Evolutionary conservation across 37 sponge, comb jelly and placozoan genomes (phyloP).

Genomic region (Petrosia ficiformis): DNA sequence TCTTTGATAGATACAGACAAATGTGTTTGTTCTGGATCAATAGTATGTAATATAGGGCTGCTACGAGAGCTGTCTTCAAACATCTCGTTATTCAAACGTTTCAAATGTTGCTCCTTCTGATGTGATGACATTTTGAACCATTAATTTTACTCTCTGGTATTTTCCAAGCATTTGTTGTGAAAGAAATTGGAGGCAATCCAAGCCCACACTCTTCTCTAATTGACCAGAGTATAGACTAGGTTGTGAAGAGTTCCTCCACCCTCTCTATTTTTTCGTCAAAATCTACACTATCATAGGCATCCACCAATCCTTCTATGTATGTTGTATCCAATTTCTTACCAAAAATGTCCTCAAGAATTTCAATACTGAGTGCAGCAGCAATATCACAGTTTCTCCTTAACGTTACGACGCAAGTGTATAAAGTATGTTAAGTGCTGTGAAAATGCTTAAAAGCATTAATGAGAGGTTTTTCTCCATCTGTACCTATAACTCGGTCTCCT

Average conservation of each 20-base stretch:
- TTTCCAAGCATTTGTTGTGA: slow-evolving; percentile 11
- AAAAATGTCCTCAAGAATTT: slow-evolving; percentile 37
- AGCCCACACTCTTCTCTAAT: slow-evolving; percentile 18
- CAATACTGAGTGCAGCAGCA: neutral
- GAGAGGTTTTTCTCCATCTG: slow-evolving; percentile 44
- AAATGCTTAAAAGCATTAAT: slow-evolving; percentile 37
- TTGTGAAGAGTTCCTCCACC: neutral
- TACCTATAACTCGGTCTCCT: slow-evolving; percentile 42
- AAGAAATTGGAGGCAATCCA: slow-evolving; percentile 39
- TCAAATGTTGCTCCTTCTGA: slow-evolving; percentile 22
- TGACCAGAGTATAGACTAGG: slow-evolving; percentile 10
- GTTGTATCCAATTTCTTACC: slow-evolving; percentile 15
- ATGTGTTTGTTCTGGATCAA: too few relatives aligned
- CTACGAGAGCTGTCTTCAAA: too few relatives aligned
- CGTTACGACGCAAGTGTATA: slow-evolving; percentile 32
- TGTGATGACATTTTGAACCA: slow-evolving; percentile 39
- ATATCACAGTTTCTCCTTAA: slow-evolving; percentile 33
- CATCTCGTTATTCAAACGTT: neutral
- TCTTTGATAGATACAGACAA: too few relatives aligned
- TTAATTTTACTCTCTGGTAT: neutral
- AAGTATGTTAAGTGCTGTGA: slow-evolving; percentile 43
- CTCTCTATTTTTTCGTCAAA: slow-evolving; percentile 11
- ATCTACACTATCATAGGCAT: slow-evolving; percentile 15
- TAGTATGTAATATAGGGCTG: too few relatives aligned
- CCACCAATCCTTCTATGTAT: slow-evolving; percentile 40